Evolutionary conservation across 2,113 vertebrate species (phyloP).

Genomic region (Neoarius graeffei): DNA sequence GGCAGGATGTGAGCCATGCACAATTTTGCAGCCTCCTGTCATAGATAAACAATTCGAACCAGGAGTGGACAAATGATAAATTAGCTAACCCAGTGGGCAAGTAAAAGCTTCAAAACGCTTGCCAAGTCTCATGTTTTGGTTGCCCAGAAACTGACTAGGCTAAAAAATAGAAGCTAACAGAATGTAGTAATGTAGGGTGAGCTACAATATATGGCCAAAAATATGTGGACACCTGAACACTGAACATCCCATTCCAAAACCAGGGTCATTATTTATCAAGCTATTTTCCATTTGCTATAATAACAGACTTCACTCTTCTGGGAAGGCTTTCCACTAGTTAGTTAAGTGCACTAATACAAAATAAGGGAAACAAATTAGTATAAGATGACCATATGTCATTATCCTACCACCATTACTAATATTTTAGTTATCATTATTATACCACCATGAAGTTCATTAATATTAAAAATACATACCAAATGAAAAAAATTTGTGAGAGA

Average conservation of each 20-base stretch:
- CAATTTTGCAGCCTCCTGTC: background rate
- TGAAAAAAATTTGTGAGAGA: background rate
- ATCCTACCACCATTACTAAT: background rate
- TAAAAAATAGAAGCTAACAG: background rate
- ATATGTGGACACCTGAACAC: background rate
- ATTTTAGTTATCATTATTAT: background rate
- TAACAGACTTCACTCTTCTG: background rate
- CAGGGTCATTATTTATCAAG: background rate
- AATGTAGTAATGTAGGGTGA: background rate
- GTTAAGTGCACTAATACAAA: background rate
- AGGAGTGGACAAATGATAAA: background rate
- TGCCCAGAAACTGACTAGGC: background rate
- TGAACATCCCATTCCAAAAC: background rate
- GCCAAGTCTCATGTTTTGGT: background rate
- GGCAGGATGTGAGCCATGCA: constrained; percentile 39
- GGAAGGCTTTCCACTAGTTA: background rate
- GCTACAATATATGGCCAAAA: background rate
- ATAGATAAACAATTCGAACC: background rate
- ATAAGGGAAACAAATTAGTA: background rate
- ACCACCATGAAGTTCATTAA: background rate
- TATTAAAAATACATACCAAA: background rate
- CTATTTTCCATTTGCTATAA: background rate
- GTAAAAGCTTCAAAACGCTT: background rate
- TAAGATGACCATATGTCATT: background rate
- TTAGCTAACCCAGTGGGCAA: background rate